Evolutionary conservation across 1,140 invertebrate species (phyloP).

Genomic region (Hydropsyche tenuis): DNA sequence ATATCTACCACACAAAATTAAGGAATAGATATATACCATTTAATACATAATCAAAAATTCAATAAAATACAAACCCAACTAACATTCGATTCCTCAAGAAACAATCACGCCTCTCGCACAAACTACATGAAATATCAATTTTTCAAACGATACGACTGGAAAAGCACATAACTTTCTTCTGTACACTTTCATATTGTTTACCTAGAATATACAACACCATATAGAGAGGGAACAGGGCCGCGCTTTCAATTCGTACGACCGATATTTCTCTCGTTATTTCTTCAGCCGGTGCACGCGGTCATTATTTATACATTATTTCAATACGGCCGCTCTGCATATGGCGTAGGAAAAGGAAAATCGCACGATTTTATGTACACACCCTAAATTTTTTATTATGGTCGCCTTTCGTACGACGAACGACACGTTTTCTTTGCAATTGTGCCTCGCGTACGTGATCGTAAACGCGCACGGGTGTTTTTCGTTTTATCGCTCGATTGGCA

Average conservation of each 20-base stretch:
- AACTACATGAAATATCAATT: conserved; percentile 18
- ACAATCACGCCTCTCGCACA: conserved; percentile 1
- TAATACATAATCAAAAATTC: too few relatives aligned
- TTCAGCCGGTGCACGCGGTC: conserved; percentile 13
- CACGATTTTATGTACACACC: conserved; percentile 11
- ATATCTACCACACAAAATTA: too few relatives aligned
- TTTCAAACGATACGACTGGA: background rate
- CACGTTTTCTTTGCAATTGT: too few relatives aligned
- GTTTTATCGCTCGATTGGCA: too few relatives aligned
- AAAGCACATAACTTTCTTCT: too few relatives aligned
- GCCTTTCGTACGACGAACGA: too few relatives aligned
- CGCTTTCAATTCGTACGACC: conserved; percentile 11
- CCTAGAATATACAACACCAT: too few relatives aligned
- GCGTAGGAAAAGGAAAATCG: background rate
- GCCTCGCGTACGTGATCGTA: too few relatives aligned
- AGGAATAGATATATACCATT: too few relatives aligned
- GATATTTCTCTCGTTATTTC: conserved; percentile 30
- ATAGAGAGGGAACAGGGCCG: background rate
- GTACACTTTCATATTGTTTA: too few relatives aligned
- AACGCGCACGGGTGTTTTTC: too few relatives aligned
- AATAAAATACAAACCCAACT: too few relatives aligned
- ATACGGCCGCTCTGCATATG: conserved; percentile 22
- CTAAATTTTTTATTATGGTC: conserved; percentile 17
- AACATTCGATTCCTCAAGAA: background rate
- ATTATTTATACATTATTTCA: conserved; percentile 31